Conservation (phyloP, 2,888 invertebrate species). For the Spisula subtruncata region DNA sequence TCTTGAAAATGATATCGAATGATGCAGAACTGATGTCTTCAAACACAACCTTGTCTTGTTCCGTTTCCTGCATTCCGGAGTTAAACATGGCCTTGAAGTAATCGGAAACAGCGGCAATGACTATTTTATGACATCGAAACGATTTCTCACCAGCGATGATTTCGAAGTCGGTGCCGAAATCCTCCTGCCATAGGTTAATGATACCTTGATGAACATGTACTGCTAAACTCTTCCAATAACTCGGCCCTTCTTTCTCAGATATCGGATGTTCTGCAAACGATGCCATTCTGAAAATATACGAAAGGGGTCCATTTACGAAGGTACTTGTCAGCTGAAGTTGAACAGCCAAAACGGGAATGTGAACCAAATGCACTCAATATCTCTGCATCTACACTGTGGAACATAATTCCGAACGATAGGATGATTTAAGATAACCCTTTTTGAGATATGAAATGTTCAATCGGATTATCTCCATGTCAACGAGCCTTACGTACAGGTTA, state of each 20-base stretch:
- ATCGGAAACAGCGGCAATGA: conserved; percentile 61
- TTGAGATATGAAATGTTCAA: no score
- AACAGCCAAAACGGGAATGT: no score
- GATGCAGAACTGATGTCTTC: conserved; percentile 57
- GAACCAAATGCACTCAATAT: no score
- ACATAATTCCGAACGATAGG: no score
- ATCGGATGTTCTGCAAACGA: no score
- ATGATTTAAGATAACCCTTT: no score
- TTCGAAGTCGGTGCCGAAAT: conserved; percentile 55
- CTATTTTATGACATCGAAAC: conserved; percentile 66
- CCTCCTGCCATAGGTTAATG: conserved; percentile 46
- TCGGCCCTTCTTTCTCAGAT: neutral
- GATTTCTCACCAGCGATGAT: conserved; percentile 49
- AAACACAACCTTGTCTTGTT: conserved; percentile 41
- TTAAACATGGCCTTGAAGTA: conserved; percentile 65
- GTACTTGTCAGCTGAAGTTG: no score
- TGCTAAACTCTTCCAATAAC: conserved; percentile 8
- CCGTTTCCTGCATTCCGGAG: conserved; percentile 63
- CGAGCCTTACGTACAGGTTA: no score
- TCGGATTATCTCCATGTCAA: no score
- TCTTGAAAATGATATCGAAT: conserved; percentile 49
- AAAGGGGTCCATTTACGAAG: no score
- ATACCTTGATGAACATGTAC: conserved; percentile 40
- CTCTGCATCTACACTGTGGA: no score
- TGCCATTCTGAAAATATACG: no score